Evolutionary conservation across 2,888 invertebrate genomes (phyloP).

Genomic region (Anagyrus pseudococci): DNA sequence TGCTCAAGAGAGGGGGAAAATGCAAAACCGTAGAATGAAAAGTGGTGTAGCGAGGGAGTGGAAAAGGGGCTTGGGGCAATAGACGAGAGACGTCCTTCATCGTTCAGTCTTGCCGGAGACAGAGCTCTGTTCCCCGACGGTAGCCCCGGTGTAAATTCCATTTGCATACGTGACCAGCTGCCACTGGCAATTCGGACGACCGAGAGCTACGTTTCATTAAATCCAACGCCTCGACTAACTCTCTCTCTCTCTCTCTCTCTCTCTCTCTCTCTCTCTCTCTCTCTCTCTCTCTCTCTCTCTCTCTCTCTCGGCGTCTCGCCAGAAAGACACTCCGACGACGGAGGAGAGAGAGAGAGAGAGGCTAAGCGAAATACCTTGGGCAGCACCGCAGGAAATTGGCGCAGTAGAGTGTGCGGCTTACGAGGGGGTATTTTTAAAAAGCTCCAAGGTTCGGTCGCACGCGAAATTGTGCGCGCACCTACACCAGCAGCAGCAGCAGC

Average conservation of each 20-base stretch:
- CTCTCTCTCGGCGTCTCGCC: too few relatives aligned
- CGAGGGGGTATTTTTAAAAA: not conserved
- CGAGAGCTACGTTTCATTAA: not conserved
- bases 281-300: too few relatives aligned
- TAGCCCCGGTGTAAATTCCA: not conserved
- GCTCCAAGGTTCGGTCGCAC: not conserved
- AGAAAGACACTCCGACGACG: too few relatives aligned
- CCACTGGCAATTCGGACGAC: not conserved
- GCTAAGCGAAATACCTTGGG: not conserved
- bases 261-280: too few relatives aligned
- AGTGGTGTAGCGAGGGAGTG: too few relatives aligned
- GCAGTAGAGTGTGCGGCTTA: not conserved
- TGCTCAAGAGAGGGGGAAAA: too few relatives aligned
- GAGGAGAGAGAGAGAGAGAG: not conserved
- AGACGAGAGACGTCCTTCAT: too few relatives aligned
- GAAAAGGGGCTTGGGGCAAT: too few relatives aligned
- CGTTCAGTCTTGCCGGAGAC: not conserved
- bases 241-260: too few relatives aligned
- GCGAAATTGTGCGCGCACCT: not conserved
- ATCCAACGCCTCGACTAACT: not conserved
- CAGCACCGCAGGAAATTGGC: too few relatives aligned
- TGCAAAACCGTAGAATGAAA: too few relatives aligned
- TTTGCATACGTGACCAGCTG: constrained; percentile 10
- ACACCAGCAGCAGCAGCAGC: not conserved
- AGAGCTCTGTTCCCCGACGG: not conserved